phyloP scores from a whole-genome alignment of 2,888 invertebrate genomes.

The Pherbina coryleti region DNA sequence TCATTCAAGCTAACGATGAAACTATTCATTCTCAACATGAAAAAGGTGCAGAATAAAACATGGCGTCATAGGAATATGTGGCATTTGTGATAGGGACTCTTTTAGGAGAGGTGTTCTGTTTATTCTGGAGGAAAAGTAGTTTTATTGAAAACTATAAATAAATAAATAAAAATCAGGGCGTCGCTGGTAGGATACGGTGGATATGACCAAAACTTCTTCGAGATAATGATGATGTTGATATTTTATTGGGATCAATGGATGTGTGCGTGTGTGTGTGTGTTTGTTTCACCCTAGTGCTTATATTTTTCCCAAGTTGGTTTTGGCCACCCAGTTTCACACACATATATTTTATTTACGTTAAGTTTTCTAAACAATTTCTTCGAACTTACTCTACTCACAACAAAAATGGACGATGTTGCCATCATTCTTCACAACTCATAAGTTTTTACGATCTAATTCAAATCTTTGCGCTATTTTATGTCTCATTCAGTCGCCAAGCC shows the following conservation, averaged over 20 bases:
- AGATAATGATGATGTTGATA: neutral
- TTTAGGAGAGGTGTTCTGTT: too few relatives aligned
- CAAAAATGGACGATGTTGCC: constrained; percentile 32
- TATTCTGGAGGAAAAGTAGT: too few relatives aligned
- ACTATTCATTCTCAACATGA: neutral
- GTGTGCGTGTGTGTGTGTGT: neutral
- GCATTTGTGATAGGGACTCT: neutral
- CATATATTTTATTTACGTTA: constrained; percentile 17
- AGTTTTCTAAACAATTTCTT: constrained; percentile 2
- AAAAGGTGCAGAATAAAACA: neutral
- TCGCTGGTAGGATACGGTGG: too few relatives aligned
- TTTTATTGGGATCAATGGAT: neutral
- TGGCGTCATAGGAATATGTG: neutral
- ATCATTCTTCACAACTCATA: constrained; percentile 70
- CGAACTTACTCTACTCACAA: neutral
- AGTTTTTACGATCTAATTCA: constrained; percentile 67
- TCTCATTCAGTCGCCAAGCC: neutral
- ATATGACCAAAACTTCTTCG: too few relatives aligned
- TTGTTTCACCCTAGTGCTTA: neutral
- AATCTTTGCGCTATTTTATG: constrained; percentile 28
- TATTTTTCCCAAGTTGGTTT: constrained; percentile 1
- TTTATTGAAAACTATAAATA: too few relatives aligned
- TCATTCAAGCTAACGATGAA: too few relatives aligned
- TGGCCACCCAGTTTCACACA: neutral
- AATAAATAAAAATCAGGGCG: too few relatives aligned